A percentile compares a stretch with the other conserved stretches of the same genome.
Conservation (phyloP, 2,797 vertebrate genomes). For the Gymnopithys bicolor region DNA sequence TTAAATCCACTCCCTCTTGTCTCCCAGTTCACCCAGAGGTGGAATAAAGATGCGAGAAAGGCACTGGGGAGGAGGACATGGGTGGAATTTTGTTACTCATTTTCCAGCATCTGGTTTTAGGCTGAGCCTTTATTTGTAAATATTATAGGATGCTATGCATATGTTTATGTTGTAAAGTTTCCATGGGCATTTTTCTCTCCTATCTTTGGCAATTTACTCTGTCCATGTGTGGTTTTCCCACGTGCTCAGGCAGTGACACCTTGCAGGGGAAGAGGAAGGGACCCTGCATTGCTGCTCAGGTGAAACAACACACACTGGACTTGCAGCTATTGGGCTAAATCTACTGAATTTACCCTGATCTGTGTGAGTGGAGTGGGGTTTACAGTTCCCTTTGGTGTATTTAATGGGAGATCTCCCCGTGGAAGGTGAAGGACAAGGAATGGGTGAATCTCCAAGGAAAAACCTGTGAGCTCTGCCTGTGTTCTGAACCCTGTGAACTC, state of each 20-base stretch:
- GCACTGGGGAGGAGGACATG: accelerated
- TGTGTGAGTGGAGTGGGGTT: background rate
- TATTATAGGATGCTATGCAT: background rate
- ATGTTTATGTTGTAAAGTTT: accelerated
- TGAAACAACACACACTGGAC: accelerated
- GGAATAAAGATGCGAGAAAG: accelerated
- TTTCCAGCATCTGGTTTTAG: background rate
- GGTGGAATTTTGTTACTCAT: background rate
- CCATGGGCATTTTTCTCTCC: background rate
- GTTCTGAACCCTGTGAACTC: background rate
- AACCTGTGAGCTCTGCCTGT: background rate
- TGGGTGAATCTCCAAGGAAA: background rate
- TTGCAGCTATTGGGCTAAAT: background rate
- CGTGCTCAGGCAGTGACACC: accelerated
- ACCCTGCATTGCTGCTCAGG: background rate
- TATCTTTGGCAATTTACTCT: background rate
- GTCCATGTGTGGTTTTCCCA: accelerated
- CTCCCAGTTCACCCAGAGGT: background rate
- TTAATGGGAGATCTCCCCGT: background rate
- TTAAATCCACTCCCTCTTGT: accelerated
- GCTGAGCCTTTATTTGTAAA: too few species aligned
- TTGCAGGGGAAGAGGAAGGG: background rate
- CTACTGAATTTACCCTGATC: background rate
- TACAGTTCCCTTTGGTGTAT: background rate
- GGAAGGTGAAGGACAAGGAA: background rate